These are phyloP conservation scores for Watersipora subatra DNA, from an alignment of 1,140 invertebrate species.

Conservation along the genomic window DNA sequence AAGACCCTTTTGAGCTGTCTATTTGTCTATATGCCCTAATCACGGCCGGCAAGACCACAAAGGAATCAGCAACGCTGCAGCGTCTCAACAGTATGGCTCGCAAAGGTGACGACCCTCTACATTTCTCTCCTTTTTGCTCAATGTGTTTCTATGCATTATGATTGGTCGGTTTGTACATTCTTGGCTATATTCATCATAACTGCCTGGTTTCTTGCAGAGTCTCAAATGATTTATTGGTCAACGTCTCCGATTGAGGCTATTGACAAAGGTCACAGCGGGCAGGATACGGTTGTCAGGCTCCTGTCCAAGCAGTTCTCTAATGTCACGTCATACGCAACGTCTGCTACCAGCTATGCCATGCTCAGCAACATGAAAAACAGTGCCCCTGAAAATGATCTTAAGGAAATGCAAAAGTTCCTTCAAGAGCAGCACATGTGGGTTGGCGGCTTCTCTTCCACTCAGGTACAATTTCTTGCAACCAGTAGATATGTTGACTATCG, in stretches of 20 bases:
- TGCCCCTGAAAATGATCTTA: neutral
- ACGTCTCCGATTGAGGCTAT: neutral
- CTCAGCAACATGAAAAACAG: neutral
- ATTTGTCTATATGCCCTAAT: conserved; percentile 83
- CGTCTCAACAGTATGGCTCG: neutral
- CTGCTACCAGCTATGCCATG: neutral
- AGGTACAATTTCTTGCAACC: neutral
- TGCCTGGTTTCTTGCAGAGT: neutral
- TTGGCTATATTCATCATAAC: no score
- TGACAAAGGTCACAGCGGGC: neutral
- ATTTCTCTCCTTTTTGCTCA: neutral
- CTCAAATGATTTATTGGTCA: neutral
- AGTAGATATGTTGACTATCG: no score
- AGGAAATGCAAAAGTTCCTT: neutral
- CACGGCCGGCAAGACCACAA: conserved; percentile 41
- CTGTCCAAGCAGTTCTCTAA: neutral
- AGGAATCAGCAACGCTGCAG: neutral
- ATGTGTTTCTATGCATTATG: no score
- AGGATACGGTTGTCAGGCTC: neutral
- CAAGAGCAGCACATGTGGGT: conserved; percentile 3
- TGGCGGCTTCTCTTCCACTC: neutral
- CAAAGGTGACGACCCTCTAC: neutral
- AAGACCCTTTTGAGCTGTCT: conserved; percentile 67
- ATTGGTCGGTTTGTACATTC: no score
- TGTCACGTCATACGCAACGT: neutral